phyloP scores from a whole-genome alignment of 30 jellyfish, hydroid and myxozoan species.

The Hydra vulgaris region DNA sequence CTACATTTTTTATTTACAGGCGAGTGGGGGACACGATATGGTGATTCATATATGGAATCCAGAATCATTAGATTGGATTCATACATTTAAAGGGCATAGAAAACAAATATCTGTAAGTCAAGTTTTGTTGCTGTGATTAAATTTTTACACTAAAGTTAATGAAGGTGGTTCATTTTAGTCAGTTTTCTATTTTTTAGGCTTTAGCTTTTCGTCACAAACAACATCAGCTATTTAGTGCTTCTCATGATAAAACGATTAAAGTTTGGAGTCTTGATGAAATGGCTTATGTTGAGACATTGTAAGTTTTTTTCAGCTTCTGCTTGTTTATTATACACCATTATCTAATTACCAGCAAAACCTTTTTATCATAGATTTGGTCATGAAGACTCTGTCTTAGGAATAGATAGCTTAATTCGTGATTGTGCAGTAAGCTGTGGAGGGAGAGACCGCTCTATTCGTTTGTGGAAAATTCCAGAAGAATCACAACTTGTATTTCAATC shows the following conservation, averaged over 20 bases:
- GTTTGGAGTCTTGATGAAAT: conserved; percentile 90
- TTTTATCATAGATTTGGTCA: conserved; percentile 72
- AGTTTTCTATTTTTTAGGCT: conserved; percentile 29
- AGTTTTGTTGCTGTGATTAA: background rate
- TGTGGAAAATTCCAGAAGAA: conserved; percentile 97
- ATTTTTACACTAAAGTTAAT: no score
- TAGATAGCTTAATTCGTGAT: conserved; percentile 77
- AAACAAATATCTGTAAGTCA: conserved; percentile 43
- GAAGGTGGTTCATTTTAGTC: background rate
- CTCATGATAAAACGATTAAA: conserved; percentile 63
- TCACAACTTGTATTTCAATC: conserved; percentile 85
- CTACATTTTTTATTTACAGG: conserved; percentile 31
- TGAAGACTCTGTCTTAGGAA: conserved; percentile 81
- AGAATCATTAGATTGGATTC: conserved; percentile 30
- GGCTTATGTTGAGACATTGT: conserved; percentile 93
- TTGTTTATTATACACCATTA: background rate
- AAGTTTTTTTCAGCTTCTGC: conserved; percentile 23
- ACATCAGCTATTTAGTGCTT: conserved; percentile 88
- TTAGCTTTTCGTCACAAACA: conserved; percentile 63
- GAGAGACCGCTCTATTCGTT: conserved; percentile 74
- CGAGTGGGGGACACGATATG: conserved; percentile 82
- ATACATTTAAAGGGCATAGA: conserved; percentile 76
- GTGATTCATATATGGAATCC: conserved; percentile 76
- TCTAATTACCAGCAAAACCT: background rate
- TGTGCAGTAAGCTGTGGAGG: conserved; percentile 84